Evolutionary conservation across 2,113 vertebrate genomes (phyloP), one percentile per base, ranked within the genome.

Genomic region (Tiliqua scincoides): DNA sequence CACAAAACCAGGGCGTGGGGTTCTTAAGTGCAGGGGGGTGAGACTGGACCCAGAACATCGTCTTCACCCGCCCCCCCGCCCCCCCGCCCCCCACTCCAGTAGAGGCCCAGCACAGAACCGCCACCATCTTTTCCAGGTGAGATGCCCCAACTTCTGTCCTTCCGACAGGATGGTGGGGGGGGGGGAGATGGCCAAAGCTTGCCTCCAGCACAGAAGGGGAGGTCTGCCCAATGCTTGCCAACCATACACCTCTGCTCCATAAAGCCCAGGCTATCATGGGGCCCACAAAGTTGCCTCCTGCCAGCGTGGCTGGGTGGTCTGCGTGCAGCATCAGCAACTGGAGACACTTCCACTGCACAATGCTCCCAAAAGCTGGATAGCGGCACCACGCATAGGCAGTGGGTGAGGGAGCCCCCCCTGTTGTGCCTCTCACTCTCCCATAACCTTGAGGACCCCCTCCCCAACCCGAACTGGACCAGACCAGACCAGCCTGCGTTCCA

Each of bases 71-170:
- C 62, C 27, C 23, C 20, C 62, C 40, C 43, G 37, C 40, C 37
- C 10, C 40, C 25, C 40, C 32, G 67, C 62, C n/a, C 67, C 67
- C n/a, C 30, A 68, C 27, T 30, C 61, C 52, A 32, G 27, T 2
- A 59, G 8, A 18, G 75, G n/a, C 3, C 4, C 52, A 96, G 91
- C 93, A 96, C 91, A 93, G 95, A 97, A 96, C 96, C 96, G 96
- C 94, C 95, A 92, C 95, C 96, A 95, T 96, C 96, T 96, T 96
- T 96, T 96, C 95, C 79, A 96, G 95, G 96, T 95, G 95, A 96
- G 96, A 96, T 95, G 95, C 95, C 94, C 94, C 95, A 96, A 96
- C 95, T 96, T 93, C 93, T 84, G 79, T 93, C 91, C 93, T 87
- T 82, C 87, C 95, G 91, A 52, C 93, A 95, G 93, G 90, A 95